Evolutionary conservation across 2,113 vertebrate genomes (phyloP).

Genomic region (Tapirus terrestris): DNA sequence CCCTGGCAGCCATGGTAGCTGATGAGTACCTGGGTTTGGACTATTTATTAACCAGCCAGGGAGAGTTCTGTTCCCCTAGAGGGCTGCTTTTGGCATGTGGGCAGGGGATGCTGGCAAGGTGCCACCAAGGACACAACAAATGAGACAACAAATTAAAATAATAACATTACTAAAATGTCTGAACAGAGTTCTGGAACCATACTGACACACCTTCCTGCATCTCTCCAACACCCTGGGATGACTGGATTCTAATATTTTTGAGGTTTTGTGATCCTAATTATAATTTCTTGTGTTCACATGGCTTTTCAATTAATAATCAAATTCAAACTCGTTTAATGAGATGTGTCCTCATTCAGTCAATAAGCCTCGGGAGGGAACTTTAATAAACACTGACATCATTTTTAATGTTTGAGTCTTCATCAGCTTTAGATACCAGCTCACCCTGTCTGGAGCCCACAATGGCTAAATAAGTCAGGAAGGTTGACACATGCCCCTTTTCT

Average conservation of each 20-base stretch:
- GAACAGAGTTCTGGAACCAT: background rate
- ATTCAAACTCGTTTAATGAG: background rate
- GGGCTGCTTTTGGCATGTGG: background rate
- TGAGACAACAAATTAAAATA: background rate
- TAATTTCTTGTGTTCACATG: background rate
- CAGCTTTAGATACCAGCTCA: background rate
- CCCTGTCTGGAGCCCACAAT: background rate
- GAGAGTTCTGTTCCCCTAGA: background rate
- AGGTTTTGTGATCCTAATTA: background rate
- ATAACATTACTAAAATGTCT: background rate
- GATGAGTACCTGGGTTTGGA: no score
- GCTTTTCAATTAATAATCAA: background rate
- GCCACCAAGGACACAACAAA: background rate
- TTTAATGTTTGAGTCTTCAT: background rate
- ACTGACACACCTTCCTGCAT: background rate
- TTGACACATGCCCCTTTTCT: background rate
- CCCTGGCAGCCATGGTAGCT: no score
- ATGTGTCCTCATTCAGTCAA: background rate
- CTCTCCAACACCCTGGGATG: background rate
- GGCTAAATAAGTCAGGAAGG: background rate
- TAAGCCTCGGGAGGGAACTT: background rate
- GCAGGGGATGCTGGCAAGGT: background rate
- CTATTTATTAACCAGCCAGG: background rate
- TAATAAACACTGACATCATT: background rate
- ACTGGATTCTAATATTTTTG: background rate